Base-by-base conservation (phyloP, 2,113 vertebrate species). In the Tricholaema leucomelas region DNA sequence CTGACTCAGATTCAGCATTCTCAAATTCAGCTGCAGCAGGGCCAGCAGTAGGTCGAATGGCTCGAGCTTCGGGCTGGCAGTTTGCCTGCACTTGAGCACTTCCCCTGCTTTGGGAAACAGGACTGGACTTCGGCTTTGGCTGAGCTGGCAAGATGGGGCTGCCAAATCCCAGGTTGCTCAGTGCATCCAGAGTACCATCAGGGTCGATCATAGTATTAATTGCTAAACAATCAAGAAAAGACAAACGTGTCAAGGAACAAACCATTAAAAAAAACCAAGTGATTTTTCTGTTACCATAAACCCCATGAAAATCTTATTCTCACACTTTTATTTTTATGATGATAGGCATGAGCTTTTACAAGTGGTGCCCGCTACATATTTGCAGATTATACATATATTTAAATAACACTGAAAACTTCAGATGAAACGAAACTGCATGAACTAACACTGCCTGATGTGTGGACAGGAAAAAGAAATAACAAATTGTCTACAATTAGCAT, bases 201-300 rank as follows among this genome's bases (percentile, higher is more conserved):
- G 99, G 99, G 96, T 99, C 99, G 40, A 99, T 98, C 99, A 99
- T 99, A 74, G 99, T 96, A 64, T 99, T 99, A 94, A 99, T 99
- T 31, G 98, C 99, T 99, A 89, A 76, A 23, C 75, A 95, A 69
- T 31, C 27, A 79, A 81, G 52, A 60, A 70, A 65, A 93, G 70
- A 90, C 25, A 31, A 88, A 46, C 55, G 46, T 23, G n/a, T 63
- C 2, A 36, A 48, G 44, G 56, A 33, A 71, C 18, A 86, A 72
- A 87, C 28, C 69, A 85, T 33, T 25, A 24, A 50, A 24, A 30
- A 24, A 30, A 64, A 46, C 78, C 42, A 13, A 7, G 71, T 0
- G 0, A 38, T 61, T 74, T 74, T 82, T 83, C 31, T 78, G 9
- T 78, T 85, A 54, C 20, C n/a, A n/a, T 40, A 64, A 79, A 82